Evolutionary conservation across 2,888 invertebrate species (phyloP).

Genomic region (Athetis lepigone): DNA sequence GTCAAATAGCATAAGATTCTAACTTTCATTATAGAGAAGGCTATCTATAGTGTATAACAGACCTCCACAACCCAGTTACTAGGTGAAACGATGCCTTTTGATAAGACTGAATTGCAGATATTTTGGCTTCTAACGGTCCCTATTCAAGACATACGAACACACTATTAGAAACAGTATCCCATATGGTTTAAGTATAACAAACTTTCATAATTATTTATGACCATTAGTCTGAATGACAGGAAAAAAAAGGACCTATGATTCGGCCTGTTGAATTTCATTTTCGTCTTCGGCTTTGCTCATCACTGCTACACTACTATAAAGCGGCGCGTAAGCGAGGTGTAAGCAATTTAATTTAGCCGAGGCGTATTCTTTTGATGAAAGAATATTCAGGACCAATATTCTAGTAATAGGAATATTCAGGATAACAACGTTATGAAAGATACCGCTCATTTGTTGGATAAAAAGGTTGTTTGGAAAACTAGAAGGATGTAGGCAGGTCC

Average conservation of each 20-base stretch:
- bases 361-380: conserved; percentile 40
- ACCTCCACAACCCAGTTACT: too few species aligned
- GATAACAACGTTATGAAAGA: conserved; percentile 33
- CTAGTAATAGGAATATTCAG: conserved; percentile 43
- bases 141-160: too few species aligned
- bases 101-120: too few species aligned
- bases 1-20: too few species aligned
- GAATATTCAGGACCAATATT: conserved; percentile 23
- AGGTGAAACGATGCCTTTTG: too few species aligned
- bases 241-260: background rate
- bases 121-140: too few species aligned
- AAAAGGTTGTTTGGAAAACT: conserved; percentile 29
- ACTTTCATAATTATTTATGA: too few species aligned
- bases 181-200: too few species aligned
- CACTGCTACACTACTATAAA: background rate
- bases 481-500: background rate
- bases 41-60: too few species aligned
- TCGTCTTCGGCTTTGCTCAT: background rate
- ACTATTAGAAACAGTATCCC: too few species aligned
- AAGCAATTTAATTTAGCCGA: conserved; percentile 29
- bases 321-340: conserved; percentile 5
- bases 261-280: background rate
- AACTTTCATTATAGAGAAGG: too few species aligned
- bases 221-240: too few species aligned
- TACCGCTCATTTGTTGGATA: conserved; percentile 23